Evolutionary conservation across 2,113 vertebrate genomes (phyloP).

Genomic region (Notarius lentiginosus): DNA sequence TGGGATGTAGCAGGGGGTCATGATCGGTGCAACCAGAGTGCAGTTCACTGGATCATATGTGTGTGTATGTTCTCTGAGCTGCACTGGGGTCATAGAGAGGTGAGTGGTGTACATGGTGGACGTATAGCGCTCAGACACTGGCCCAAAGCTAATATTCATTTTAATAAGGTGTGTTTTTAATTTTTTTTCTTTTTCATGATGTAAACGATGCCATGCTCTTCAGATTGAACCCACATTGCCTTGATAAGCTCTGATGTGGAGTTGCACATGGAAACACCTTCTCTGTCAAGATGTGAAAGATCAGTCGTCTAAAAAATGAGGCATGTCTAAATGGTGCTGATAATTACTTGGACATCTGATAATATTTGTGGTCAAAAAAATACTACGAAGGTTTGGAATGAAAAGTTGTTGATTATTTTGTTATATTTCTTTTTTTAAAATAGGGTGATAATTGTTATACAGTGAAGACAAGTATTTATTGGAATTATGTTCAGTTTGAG

Average conservation of each 20-base stretch:
- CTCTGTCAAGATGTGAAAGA: no score
- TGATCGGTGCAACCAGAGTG: conserved; percentile 53
- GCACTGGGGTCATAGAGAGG: conserved; percentile 69
- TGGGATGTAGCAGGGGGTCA: conserved; percentile 52
- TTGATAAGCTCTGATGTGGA: neutral
- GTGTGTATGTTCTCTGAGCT: conserved; percentile 33
- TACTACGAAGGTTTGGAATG: neutral
- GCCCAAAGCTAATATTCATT: neutral
- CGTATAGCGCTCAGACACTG: conserved; percentile 49
- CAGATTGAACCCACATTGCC: neutral
- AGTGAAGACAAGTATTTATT: neutral
- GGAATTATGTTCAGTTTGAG: neutral
- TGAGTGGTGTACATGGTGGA: conserved; percentile 58
- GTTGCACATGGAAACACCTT: neutral
- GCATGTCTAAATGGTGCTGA: no score
- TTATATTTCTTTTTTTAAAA: neutral
- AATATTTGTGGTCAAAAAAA: no score
- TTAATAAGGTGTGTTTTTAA: neutral
- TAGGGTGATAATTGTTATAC: neutral
- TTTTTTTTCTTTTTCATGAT: conserved; percentile 1
- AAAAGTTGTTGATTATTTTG: neutral
- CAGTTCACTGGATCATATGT: conserved; percentile 67
- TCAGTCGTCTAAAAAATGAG: no score
- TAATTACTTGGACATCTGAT: no score
- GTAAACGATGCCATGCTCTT: conserved; percentile 5